Base-by-base conservation (phyloP, 2,888 invertebrate species). In the Torymus auratus region DNA sequence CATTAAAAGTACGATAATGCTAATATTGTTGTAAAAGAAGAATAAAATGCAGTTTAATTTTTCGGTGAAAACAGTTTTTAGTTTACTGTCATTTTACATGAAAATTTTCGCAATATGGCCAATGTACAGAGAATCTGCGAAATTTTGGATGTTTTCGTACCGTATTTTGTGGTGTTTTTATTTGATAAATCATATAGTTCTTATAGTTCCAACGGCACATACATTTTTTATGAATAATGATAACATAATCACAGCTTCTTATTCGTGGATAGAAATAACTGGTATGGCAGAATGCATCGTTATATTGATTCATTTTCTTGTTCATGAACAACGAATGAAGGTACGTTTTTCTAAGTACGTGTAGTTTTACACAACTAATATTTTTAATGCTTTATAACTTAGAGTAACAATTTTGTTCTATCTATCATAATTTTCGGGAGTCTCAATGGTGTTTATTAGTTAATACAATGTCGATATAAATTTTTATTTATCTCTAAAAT, bases 141-240 rank as follows among this genome's bases (percentile, higher is more conserved):
- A 60, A 15, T 17, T 50, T 60, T 12, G 17, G 11, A 10, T 71
- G n/a, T 2, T 13, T 1, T 61, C 50, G 2, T 23, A 71, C 53
- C 50, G 3, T n/a, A 11, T n/a, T 4, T 61, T 71, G 3, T 71
- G 71, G 71, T 71, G 71, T 61, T 71, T 71, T 71, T 71, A 71
- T 23, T 11, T 71, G 4, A 11, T 52, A 11, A 71, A 71, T 53
- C 10, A 71, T 11, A 2, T 61, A 4, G 5, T 71, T 3, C 52
- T 61, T 23, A n/a, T 71, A 2, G 2, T n/a, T 11, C 14, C 52
- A 12, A 61, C 53, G 13, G 14, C 5, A 0, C n/a, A 61, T 20
- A 14, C 61, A 11, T 20, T 71, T 14, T 52, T 14, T 12, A 52
- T n/a, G 1, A 7, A 14, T 60, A 53, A 14, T 15, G n/a, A 23